phyloP scores from a whole-genome alignment of 35 echinoderm and acorn worm genomes.

The Chiridota heheva region DNA sequence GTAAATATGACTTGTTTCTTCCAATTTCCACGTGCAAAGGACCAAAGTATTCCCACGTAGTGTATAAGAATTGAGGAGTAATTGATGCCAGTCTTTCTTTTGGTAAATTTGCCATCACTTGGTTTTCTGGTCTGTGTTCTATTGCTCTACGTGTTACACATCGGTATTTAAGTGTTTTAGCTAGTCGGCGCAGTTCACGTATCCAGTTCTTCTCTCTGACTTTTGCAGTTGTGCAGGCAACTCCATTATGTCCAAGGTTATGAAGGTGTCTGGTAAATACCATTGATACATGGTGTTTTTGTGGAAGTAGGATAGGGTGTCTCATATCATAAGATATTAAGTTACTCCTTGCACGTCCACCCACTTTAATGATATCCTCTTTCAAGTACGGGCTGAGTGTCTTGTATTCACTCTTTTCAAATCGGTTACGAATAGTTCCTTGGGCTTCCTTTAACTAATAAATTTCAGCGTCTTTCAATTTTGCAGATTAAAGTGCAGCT shows the following conservation, averaged over 20 bases:
- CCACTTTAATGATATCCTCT: conserved; percentile 51
- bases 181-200: conserved; percentile 16
- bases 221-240: conserved; percentile 30
- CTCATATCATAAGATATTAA: conserved; percentile 40
- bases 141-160: background rate
- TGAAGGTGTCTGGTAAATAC: conserved; percentile 38
- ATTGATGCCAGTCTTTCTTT: too few relatives aligned
- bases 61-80: too few relatives aligned
- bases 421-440: conserved; percentile 1
- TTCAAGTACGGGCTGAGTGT: conserved; percentile 50
- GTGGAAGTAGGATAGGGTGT: conserved; percentile 40
- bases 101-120: conserved; percentile 35
- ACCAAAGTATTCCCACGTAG: too few relatives aligned
- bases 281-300: conserved; percentile 24
- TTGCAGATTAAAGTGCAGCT: conserved; percentile 29
- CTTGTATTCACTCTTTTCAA: conserved; percentile 55
- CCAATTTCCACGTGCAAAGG: too few relatives aligned
- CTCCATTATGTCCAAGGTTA: conserved; percentile 42
- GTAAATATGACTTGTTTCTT: too few relatives aligned
- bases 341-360: conserved; percentile 10
- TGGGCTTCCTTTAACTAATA: conserved; percentile 39
- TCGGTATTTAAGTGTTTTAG: conserved; percentile 23
- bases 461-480: conserved; percentile 20
- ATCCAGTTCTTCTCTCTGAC: conserved; percentile 55
- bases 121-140: conserved; percentile 16